Percentiles rank a stretch among this genome's conserved stretches.
These are phyloP conservation scores for Heteromurus nitidus DNA, from an alignment of 2,888 invertebrate genomes.

Conservation along the genomic window DNA sequence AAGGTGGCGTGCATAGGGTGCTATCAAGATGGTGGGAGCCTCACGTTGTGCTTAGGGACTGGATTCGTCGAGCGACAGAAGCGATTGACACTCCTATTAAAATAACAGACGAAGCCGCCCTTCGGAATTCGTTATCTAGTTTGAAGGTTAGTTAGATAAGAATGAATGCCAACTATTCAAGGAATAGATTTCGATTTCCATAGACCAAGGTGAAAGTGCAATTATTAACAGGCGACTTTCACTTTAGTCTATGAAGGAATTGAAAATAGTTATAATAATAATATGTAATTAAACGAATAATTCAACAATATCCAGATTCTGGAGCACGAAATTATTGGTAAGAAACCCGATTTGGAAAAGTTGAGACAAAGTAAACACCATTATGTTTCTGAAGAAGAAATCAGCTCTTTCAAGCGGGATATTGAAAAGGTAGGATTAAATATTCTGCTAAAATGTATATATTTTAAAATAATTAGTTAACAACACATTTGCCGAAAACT, in stretches of 20 bases:
- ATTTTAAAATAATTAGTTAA: not conserved
- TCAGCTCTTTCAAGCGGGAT: constrained; percentile 66
- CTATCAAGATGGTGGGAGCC: constrained; percentile 70
- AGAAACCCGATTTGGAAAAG: constrained; percentile 78
- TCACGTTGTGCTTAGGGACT: constrained; percentile 70
- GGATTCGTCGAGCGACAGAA: constrained; percentile 75
- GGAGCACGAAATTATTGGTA: constrained; percentile 79
- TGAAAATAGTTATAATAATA: no score
- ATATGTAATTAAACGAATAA: no score
- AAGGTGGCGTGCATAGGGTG: constrained; percentile 63
- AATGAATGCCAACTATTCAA: no score
- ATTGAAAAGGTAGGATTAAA: constrained; percentile 77
- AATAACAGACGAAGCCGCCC: constrained; percentile 81
- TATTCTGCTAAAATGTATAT: no score
- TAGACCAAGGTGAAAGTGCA: no score
- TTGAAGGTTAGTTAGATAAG: constrained; percentile 81
- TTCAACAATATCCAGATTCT: no score
- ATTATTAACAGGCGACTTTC: no score
- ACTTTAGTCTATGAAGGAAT: constrained; percentile 5
- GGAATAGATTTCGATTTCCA: no score
- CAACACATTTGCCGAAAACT: constrained; percentile 1
- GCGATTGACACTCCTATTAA: constrained; percentile 81
- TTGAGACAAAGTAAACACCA: constrained; percentile 75
- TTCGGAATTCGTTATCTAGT: constrained; percentile 81
- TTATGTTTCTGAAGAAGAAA: constrained; percentile 69